Conservation (phyloP, 2,888 invertebrate genomes). For the Polydrusus cervinus region DNA sequence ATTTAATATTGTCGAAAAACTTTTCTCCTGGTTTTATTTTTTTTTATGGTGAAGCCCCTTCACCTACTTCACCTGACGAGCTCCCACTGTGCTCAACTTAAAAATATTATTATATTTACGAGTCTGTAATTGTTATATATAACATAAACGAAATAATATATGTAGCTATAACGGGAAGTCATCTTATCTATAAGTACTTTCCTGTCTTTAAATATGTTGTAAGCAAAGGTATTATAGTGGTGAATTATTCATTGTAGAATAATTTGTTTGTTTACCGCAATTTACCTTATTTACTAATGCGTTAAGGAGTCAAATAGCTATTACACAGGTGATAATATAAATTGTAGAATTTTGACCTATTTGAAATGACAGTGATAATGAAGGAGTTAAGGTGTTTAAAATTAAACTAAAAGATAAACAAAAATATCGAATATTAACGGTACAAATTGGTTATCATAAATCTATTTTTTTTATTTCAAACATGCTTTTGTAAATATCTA, state of each 20-base stretch:
- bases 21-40: too few species aligned
- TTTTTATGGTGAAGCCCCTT: too few species aligned
- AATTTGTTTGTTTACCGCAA: constrained; percentile 28
- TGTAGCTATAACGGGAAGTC: constrained; percentile 12
- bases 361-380: constrained; percentile 17
- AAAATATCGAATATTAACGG: too few species aligned
- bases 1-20: too few species aligned
- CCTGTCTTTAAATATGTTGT: constrained; percentile 25
- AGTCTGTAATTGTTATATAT: too few species aligned
- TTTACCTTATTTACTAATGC: constrained; percentile 24
- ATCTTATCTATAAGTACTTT: constrained; percentile 15
- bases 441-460: too few species aligned
- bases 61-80: too few species aligned
- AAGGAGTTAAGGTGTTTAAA: constrained; percentile 7
- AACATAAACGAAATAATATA: too few species aligned
- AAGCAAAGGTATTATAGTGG: constrained; percentile 1
- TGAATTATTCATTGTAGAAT: constrained; percentile 28
- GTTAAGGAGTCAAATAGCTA: constrained; percentile 29
- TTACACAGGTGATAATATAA: constrained; percentile 28
- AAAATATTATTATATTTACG: too few species aligned
- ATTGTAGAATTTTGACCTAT: constrained; percentile 32
- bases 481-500: too few species aligned
- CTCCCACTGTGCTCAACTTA: too few species aligned
- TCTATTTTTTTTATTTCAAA: too few species aligned
- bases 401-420: neutral